These are phyloP conservation scores for Balanococcus diminutus DNA, from an alignment of 2,888 invertebrate genomes.

Conservation along the genomic window DNA sequence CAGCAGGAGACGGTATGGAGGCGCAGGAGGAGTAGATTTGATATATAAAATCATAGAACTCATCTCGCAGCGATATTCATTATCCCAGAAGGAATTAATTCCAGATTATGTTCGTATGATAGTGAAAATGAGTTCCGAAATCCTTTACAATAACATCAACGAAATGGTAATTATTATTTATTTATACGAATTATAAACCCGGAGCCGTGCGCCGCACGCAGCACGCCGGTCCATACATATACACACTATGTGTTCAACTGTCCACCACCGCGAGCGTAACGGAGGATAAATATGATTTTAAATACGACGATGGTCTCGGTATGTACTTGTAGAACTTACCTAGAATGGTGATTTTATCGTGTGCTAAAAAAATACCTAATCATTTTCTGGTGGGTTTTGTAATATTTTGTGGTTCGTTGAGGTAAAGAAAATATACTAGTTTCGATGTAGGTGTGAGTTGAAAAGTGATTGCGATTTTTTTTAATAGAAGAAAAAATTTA, in stretches of 20 bases:
- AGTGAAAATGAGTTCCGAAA: slow-evolving; percentile 53
- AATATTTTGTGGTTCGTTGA: no score
- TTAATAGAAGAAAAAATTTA: no score
- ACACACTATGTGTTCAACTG: no score
- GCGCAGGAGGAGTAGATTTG: not conserved
- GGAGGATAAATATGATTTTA: not conserved
- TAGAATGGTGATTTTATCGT: no score
- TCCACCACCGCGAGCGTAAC: not conserved
- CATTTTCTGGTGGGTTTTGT: no score
- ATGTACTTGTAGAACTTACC: no score
- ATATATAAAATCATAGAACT: slow-evolving; percentile 14
- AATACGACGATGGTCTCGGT: not conserved
- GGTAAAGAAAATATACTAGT: no score
- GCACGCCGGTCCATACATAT: no score
- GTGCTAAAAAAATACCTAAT: no score
- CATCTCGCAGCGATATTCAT: slow-evolving; percentile 33
- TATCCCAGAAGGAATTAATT: slow-evolving; percentile 52
- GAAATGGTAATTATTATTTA: slow-evolving; percentile 50
- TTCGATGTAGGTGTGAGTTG: no score
- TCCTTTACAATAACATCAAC: slow-evolving; percentile 50
- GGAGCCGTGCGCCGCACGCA: not conserved
- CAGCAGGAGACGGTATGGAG: not conserved
- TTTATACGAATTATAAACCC: slow-evolving; percentile 26
- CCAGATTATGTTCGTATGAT: slow-evolving; percentile 52
- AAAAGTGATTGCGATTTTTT: no score